phyloP scores from a whole-genome alignment of 2,888 invertebrate species.

The Hydroisotoma schaefferi region DNA sequence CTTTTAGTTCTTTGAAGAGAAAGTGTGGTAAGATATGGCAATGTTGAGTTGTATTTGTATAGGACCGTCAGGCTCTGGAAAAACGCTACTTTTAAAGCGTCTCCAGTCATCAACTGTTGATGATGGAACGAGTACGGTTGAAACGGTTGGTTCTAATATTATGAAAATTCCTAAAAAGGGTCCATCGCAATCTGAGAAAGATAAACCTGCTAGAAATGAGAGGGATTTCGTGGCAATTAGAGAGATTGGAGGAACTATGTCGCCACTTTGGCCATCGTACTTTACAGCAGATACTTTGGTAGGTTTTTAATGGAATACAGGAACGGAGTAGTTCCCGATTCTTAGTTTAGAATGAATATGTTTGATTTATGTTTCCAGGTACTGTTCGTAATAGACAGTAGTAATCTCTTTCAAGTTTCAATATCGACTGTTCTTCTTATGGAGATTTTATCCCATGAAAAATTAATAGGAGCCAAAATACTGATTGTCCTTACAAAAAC shows the following conservation, averaged over 20 bases:
- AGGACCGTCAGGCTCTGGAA: constrained; percentile 75
- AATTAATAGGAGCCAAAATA: constrained; percentile 54
- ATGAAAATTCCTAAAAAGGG: constrained; percentile 58
- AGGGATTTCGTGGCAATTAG: constrained; percentile 58
- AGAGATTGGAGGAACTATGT: constrained; percentile 78
- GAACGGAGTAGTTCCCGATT: not conserved
- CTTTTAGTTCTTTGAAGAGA: too few species aligned
- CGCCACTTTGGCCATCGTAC: constrained; percentile 75
- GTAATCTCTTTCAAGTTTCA: constrained; percentile 80
- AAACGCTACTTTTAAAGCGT: constrained; percentile 72
- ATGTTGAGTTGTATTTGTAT: constrained; percentile 63
- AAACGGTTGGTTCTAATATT: constrained; percentile 75
- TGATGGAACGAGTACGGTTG: constrained; percentile 72
- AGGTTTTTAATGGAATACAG: too few species aligned
- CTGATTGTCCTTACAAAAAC: constrained; percentile 73
- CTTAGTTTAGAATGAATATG: not conserved
- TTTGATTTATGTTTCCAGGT: constrained; percentile 53
- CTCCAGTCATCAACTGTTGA: constrained; percentile 63
- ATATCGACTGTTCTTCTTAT: constrained; percentile 77
- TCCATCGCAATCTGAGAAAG: constrained; percentile 51
- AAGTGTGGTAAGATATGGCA: too few species aligned
- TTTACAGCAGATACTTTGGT: constrained; percentile 52
- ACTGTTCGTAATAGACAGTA: constrained; percentile 77
- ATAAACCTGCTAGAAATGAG: constrained; percentile 52
- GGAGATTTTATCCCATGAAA: constrained; percentile 69